Conservation (phyloP, 2,797 vertebrate genomes). For the Hyperoplus immaculatus region DNA sequence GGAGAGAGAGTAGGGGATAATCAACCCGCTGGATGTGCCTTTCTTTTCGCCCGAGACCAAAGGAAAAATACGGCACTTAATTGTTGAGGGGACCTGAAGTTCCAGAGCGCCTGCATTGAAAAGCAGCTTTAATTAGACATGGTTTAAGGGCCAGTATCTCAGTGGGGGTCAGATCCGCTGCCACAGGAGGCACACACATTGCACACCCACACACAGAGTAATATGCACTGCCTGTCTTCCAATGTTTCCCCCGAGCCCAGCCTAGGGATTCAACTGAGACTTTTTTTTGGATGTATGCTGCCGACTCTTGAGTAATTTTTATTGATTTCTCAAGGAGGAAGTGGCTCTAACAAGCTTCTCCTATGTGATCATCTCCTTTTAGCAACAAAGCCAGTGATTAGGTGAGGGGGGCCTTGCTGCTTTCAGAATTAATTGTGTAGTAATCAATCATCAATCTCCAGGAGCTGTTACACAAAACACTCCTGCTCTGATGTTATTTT, state of each 20-base stretch:
- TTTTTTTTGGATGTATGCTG: constrained; percentile 58
- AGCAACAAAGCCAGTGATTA: constrained; percentile 81
- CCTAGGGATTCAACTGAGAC: constrained; percentile 36
- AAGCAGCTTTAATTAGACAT: constrained; percentile 83
- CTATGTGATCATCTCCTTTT: constrained; percentile 81
- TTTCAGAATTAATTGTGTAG: constrained; percentile 81
- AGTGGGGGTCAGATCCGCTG: constrained; percentile 66
- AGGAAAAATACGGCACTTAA: constrained; percentile 78
- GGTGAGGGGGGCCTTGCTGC: constrained; percentile 70
- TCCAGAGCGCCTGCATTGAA: constrained; percentile 75
- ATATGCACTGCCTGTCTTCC: constrained; percentile 41
- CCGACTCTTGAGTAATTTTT: constrained; percentile 70
- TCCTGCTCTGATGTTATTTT: constrained; percentile 73
- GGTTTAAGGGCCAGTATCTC: constrained; percentile 74
- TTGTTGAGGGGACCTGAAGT: constrained; percentile 80
- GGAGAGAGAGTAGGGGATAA: constrained; percentile 47
- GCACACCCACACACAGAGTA: constrained; percentile 40
- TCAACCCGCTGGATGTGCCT: constrained; percentile 65
- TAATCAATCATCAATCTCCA: constrained; percentile 82
- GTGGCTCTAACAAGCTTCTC: constrained; percentile 74
- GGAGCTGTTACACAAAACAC: constrained; percentile 66
- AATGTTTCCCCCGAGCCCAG: constrained; percentile 18
- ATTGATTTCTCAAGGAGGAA: constrained; percentile 76
- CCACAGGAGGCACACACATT: constrained; percentile 56
- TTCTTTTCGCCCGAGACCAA: constrained; percentile 58